Evolutionary conservation across 2,113 vertebrate genomes (phyloP), one percentile per base, ranked within the genome.

Genomic region (Atrichornis clamosus): DNA sequence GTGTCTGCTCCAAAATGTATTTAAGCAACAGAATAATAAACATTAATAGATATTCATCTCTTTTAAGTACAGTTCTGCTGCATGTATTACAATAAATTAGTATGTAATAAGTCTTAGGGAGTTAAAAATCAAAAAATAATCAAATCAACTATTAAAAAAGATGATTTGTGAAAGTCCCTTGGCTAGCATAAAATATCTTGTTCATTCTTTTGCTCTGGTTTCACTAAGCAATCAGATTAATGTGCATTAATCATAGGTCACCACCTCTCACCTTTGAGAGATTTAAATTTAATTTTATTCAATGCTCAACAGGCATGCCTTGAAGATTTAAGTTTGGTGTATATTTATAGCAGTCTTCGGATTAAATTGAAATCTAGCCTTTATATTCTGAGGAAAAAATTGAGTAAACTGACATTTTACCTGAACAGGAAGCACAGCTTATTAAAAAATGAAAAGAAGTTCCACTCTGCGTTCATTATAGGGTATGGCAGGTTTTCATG

Each of bases 281-380:
- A 78, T 88, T 93, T n/a, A 94, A 84, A 91, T 92, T 95, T 92
- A 93, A 95, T 97, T 95, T 96, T 75, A 87, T 96, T 94, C 91
- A 65, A 47, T 91, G 28, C 62, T 94, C 70, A 93, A 84, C 26
- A 85, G 59, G n/a, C 59, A 93, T 92, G 65, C 21, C 47, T 89
- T 89, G 53, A 79, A 77, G 50, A 73, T 95, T 94, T 86, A 73
- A 95, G 79, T 85, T 93, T 85, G 33, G 35, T 75, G 18, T 58
- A 11, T 89, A 75, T 88, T 91, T 93, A 76, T 69, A 92, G n/a
- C 52, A 82, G 42, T 73, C 76, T 83, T 83, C 58, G 90, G 74
- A 90, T 93, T 90, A 85, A 97, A 93, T 9, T 60, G 24, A 75
- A 90, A 92, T 52, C 15, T 75, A 27, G 21, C 83, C 68, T 77